Evolutionary conservation across 2,797 vertebrate genomes (phyloP).

Genomic region (Iguana delicatissima): DNA sequence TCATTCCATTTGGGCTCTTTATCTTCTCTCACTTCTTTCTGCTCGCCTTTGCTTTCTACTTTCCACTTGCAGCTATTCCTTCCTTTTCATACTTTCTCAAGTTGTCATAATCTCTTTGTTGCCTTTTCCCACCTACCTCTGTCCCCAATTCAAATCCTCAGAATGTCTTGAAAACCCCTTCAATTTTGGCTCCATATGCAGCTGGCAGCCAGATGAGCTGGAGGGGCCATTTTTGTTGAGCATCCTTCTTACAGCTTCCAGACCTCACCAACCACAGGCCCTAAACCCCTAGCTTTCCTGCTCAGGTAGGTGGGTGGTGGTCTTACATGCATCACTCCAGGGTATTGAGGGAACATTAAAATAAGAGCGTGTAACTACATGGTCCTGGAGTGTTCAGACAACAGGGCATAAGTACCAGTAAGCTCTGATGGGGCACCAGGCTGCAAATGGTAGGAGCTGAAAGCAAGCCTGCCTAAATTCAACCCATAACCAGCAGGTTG

Average conservation of each 20-base stretch:
- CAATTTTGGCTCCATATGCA: not conserved
- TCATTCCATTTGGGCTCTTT: not conserved
- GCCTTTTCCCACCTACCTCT: not conserved
- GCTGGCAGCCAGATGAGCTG: not conserved
- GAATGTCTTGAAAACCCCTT: not conserved
- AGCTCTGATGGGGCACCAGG: not conserved
- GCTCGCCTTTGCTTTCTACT: not conserved
- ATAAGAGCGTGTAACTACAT: not conserved
- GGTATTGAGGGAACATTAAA: not conserved
- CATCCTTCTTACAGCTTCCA: not conserved
- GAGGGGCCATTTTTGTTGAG: not conserved
- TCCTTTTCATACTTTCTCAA: not conserved
- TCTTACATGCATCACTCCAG: not conserved
- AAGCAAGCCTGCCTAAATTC: too few species aligned
- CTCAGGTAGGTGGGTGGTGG: not conserved
- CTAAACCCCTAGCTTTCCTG: not conserved
- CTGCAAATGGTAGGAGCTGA: too few species aligned
- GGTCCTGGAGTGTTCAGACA: not conserved
- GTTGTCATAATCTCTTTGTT: not conserved
- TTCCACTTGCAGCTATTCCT: not conserved
- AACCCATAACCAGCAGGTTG: too few species aligned
- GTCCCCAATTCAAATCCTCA: not conserved
- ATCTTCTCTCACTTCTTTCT: not conserved
- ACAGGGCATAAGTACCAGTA: not conserved
- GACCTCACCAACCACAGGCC: not conserved